These are phyloP conservation scores for Berghia stephanieae DNA, from an alignment of 1,140 invertebrate genomes.

Conservation along the genomic window DNA sequence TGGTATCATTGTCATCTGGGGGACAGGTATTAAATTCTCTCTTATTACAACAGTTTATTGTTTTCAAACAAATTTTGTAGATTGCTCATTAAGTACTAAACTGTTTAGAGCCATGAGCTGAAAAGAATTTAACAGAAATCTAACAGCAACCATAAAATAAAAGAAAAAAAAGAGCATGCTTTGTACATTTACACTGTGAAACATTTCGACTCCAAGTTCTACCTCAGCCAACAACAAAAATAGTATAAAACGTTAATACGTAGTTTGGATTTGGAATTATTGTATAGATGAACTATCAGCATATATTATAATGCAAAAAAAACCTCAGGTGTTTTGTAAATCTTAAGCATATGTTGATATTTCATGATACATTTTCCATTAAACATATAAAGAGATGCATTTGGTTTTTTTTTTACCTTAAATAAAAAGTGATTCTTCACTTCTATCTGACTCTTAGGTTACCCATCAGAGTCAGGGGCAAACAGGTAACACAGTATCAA, in stretches of 20 bases:
- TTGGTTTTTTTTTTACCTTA: background rate
- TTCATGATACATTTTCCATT: background rate
- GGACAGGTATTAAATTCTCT: slow-evolving; percentile 29
- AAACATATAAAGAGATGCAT: background rate
- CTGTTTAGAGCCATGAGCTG: too few relatives aligned
- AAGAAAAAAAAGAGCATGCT: slow-evolving; percentile 5
- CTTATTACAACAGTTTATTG: background rate
- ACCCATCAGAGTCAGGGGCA: background rate
- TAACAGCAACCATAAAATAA: background rate
- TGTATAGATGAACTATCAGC: background rate
- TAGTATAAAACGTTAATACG: too few relatives aligned
- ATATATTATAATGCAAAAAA: background rate
- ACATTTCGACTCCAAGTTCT: background rate
- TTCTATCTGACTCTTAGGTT: background rate
- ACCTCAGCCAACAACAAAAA: slow-evolving; percentile 12
- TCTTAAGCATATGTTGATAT: background rate
- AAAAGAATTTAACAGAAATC: background rate
- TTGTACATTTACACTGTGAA: background rate
- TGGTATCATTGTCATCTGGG: slow-evolving; percentile 28
- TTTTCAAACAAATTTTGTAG: too few relatives aligned
- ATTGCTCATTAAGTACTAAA: background rate
- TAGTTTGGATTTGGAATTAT: background rate
- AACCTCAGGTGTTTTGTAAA: background rate
- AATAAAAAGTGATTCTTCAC: background rate
- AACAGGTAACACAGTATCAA: slow-evolving; percentile 25